These are phyloP conservation scores for Podarcis cretensis DNA, from an alignment of 2,113 vertebrate species.

Conservation along the genomic window DNA sequence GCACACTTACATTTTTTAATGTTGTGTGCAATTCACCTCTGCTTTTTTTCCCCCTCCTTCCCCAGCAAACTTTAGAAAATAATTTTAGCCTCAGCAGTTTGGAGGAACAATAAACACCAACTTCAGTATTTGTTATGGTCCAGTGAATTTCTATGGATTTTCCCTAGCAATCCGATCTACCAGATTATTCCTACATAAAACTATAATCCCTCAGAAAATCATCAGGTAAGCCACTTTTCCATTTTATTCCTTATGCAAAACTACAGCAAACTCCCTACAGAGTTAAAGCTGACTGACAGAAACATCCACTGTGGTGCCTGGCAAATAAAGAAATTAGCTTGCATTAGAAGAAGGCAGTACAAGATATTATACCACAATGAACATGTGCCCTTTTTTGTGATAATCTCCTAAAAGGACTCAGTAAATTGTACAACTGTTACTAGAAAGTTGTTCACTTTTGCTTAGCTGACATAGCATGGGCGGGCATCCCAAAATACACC, in stretches of 20 bases:
- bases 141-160: background rate
- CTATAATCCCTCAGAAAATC: conserved; percentile 56
- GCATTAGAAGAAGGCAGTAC: conserved; percentile 42
- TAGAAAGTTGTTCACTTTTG: conserved; percentile 12
- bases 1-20: background rate
- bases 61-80: background rate
- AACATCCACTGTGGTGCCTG: conserved; percentile 14
- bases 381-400: conserved; percentile 48
- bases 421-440: conserved; percentile 37
- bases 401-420: conserved; percentile 59
- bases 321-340: conserved; percentile 51
- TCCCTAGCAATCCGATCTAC: conserved; percentile 21
- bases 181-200: conserved; percentile 49
- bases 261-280: conserved; percentile 41
- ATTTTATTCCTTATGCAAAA: conserved; percentile 42
- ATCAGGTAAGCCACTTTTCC: conserved; percentile 55
- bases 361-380: conserved; percentile 61
- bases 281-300: conserved; percentile 49
- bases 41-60: too few species aligned
- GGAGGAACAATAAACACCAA: background rate
- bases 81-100: background rate
- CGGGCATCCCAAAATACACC: too few species aligned
- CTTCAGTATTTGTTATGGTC: conserved; percentile 11
- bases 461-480: background rate
- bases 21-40: background rate